Percentiles rank a stretch among this genome's conserved stretches.
Conservation (phyloP, 30 jellyfish, hydroid and myxozoan genomes). For the Morbakka virulenta region DNA sequence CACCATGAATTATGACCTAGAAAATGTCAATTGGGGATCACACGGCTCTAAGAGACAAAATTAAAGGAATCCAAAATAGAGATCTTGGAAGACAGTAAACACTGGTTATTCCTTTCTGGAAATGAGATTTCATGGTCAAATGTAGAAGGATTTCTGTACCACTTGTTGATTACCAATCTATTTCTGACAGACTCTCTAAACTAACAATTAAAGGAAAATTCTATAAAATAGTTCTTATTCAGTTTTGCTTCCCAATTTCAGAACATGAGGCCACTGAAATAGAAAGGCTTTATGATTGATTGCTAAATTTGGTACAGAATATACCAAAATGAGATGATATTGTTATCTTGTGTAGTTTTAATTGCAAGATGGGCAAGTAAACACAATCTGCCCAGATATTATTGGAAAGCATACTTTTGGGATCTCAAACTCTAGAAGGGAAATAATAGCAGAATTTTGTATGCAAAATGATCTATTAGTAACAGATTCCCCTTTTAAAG, state of each 20-base stretch:
- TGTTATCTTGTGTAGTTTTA: too few relatives aligned
- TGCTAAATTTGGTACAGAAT: not conserved
- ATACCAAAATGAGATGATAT: slow-evolving; percentile 24
- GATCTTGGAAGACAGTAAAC: not conserved
- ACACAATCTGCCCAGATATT: slow-evolving; percentile 1
- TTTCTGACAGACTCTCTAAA: slow-evolving; percentile 16
- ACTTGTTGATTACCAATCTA: slow-evolving; percentile 2
- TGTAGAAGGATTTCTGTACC: slow-evolving; percentile 1
- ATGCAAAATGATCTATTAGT: slow-evolving; percentile 7
- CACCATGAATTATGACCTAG: not conserved
- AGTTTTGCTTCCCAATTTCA: slow-evolving; percentile 27
- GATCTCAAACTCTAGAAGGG: not conserved
- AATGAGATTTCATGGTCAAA: slow-evolving; percentile 8
- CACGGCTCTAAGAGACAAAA: slow-evolving; percentile 18
- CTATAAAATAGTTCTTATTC: not conserved
- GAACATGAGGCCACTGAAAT: slow-evolving; percentile 1
- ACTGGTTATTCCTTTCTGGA: not conserved
- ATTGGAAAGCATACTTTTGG: slow-evolving; percentile 27
- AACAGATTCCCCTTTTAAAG: too few relatives aligned
- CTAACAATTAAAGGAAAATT: not conserved
- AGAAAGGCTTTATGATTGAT: not conserved
- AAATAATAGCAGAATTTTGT: slow-evolving; percentile 24
- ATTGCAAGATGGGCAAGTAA: too few relatives aligned
- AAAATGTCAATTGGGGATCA: not conserved
- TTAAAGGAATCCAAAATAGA: slow-evolving; percentile 1